A percentile compares a stretch with the other conserved stretches of the same genome.
Conservation (phyloP, 2,113 vertebrate genomes). For the Paramisgurnus dabryanus region DNA sequence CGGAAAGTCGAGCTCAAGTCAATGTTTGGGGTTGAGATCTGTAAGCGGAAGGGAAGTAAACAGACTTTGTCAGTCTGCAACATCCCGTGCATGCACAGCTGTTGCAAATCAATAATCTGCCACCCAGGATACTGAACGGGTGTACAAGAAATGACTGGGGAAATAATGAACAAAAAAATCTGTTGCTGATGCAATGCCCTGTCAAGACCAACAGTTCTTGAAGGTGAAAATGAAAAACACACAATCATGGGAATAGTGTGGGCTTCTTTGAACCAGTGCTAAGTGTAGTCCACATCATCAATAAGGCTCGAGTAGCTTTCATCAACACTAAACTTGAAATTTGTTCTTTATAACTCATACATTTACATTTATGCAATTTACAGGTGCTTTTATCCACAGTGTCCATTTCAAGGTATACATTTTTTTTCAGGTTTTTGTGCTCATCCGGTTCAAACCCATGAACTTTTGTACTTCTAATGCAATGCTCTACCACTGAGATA, state of each 20-base stretch:
- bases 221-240: slow-evolving; percentile 10
- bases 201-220: slow-evolving; percentile 30
- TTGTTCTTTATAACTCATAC: too few species aligned
- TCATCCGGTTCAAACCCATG: too few species aligned
- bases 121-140: slow-evolving; percentile 17
- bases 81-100: slow-evolving; percentile 30
- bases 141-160: slow-evolving; percentile 24
- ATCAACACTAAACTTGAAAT: too few species aligned
- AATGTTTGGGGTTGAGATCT: slow-evolving; percentile 27
- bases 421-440: too few species aligned
- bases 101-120: slow-evolving; percentile 50
- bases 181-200: slow-evolving; percentile 45
- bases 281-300: too few species aligned
- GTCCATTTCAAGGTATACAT: too few species aligned
- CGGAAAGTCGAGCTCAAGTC: slow-evolving; percentile 37
- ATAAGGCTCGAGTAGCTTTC: too few species aligned
- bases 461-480: too few species aligned
- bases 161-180: slow-evolving; percentile 20
- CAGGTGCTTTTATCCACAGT: too few species aligned
- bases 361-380: too few species aligned
- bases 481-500: too few species aligned
- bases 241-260: neutral
- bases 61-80: slow-evolving; percentile 28
- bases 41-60: slow-evolving; percentile 31
- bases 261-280: neutral